Evolutionary conservation across 2,888 invertebrate species (phyloP), one percentile per base, ranked within the genome.

Genomic region (Tetrapedia diversipes): DNA sequence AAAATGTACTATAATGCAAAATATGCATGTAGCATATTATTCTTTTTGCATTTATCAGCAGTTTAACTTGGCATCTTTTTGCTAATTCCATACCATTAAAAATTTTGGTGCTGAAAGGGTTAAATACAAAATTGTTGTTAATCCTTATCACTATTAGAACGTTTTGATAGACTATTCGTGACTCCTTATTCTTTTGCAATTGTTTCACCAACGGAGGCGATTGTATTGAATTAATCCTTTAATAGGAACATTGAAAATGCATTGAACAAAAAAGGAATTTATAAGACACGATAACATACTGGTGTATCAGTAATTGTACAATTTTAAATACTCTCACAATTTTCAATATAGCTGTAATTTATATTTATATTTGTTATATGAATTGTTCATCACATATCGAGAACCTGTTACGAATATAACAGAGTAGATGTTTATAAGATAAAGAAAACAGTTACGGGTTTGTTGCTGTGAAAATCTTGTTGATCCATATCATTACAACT

Each of bases 291-390:
- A 19, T 16, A 49, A 66, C 32, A 24, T 24, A 47, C 10, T 24
- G 39, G 60, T n/a, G n/a, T 71, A 53, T 66, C 24, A 45, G 45
- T 45, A 66, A 66, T 77, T 66, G 29, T 59, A 59, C 59, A 60
- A 59, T 54, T 59, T 61, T 54, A 59, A 37, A 66, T 59, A 54
- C 45, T 69, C 66, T 65, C 29, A 57, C 39, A 64, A 34, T 69
- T 75, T 77, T 82, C 65, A 57, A 59, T 49, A 59, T 85, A 84
- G 65, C 37, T 69, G 69, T 80, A 77, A 77, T 78, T 81, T 82
- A 79, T 84, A 85, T 83, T 85, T 84, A 86, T 83, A 81, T 83
- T 77, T 82, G 77, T 85, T 82, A 77, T 66, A 54, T 65, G 47
- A 77, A 74, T 79, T 74, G 73, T 69, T 79, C 61, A 67, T n/a